Evolutionary conservation across 2,797 vertebrate species (phyloP), one percentile per base, ranked within the genome.

Genomic region (Echiichthys vipera): DNA sequence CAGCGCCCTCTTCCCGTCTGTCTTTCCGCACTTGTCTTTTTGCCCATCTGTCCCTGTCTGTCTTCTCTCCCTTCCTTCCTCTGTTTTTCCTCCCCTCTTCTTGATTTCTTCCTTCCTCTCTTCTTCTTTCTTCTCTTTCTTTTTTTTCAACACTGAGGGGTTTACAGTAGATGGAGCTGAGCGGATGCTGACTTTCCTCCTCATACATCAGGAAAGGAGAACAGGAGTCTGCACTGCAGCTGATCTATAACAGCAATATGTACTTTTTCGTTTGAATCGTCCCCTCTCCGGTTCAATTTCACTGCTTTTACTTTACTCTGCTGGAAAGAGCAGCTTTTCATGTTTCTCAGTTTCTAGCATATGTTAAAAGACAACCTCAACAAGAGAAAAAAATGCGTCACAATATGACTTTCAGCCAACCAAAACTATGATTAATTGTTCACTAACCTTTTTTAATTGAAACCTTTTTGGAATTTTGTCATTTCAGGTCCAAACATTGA

Each of bases 11-110:
- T 93, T 88, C 78, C 73, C 83, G 68, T 77, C 86, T 80, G 67
- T 85, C 86, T 89, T 96, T 89, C 87, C 83, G 79, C 84, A 81
- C 88, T 91, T 84, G 78, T 89, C 85, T 84, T 74, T 90, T 82
- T 29, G 72, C 86, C 89, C 90, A 92, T 91, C 92, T 91, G 89
- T 77, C 83, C 82, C 79, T 22, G 62, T 90, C 82, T 88, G 80
- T 89, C 74, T 83, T 86, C 81, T 71, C 74, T 85, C 72, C 84
- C 82, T 85, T 88, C 76, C 84, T 90, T 89, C 84, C 86, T 86
- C 90, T 87, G 86, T 90, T 78, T 89, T 89, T 87, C n/a, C 85
- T 90, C 77, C 62, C 84, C 85, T 85, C 87, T 91, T 78, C 84
- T 83, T 58, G 65, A 78, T 90, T 75, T 85, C 89, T 90, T 90